phyloP scores from a whole-genome alignment of 2,888 invertebrate genomes.

The Embidobia sp. region DNA sequence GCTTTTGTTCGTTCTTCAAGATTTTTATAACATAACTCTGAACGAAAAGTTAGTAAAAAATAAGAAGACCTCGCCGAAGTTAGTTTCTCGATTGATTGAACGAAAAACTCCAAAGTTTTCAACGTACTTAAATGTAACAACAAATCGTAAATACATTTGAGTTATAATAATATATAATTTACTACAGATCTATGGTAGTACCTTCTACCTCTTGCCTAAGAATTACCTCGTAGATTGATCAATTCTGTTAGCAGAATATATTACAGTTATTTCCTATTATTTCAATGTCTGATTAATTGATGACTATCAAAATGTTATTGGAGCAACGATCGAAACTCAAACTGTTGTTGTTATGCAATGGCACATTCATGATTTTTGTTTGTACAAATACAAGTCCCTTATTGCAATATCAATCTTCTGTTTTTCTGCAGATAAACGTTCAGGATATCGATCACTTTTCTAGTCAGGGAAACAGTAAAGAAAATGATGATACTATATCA shows the following conservation, averaged over 20 bases:
- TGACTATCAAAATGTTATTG: conserved; percentile 35
- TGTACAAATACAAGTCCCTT: conserved; percentile 51
- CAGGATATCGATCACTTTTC: conserved; percentile 17
- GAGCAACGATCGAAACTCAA: conserved; percentile 22
- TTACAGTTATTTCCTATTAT: conserved; percentile 42
- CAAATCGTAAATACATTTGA: conserved; percentile 52
- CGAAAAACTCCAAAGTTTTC: conserved; percentile 19
- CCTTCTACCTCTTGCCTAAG: conserved; percentile 32
- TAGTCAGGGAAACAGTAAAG: conserved; percentile 1
- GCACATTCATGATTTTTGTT: conserved; percentile 52
- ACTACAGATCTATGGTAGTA: conserved; percentile 57
- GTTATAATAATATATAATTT: conserved; percentile 52
- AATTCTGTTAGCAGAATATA: conserved; percentile 49
- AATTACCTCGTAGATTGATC: conserved; percentile 24
- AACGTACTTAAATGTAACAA: conserved; percentile 49
- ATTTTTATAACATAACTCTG: neutral
- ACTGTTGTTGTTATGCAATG: conserved; percentile 40
- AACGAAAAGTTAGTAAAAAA: no score
- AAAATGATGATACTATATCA: no score
- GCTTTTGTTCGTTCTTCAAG: conserved; percentile 10
- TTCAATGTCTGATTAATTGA: conserved; percentile 8
- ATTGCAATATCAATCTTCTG: conserved; percentile 20
- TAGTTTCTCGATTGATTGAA: conserved; percentile 1
- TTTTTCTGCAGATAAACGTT: conserved; percentile 21
- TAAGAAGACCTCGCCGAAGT: conserved; percentile 35